Evolutionary conservation across 92 coral and sea anemone species (phyloP).

Genomic region (Porites lobata): DNA sequence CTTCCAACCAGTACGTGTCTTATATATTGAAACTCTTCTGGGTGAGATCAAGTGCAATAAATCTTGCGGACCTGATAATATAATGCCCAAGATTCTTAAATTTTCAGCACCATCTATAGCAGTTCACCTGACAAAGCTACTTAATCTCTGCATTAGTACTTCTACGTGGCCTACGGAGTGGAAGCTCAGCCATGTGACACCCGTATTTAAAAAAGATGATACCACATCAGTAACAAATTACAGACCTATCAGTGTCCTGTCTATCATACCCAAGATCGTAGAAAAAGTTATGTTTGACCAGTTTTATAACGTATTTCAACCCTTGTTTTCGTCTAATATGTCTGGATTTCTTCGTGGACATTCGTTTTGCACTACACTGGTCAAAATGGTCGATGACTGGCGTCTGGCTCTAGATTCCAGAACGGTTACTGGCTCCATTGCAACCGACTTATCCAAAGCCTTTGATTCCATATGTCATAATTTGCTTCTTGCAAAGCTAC

Average conservation of each 20-base stretch:
- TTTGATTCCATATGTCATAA: not conserved
- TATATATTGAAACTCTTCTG: too few relatives aligned
- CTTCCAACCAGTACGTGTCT: too few relatives aligned
- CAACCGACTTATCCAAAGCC: constrained; percentile 24
- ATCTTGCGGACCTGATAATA: not conserved
- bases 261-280: not conserved
- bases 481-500: not conserved
- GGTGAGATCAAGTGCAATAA: too few relatives aligned
- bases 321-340: too few relatives aligned
- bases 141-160: not conserved
- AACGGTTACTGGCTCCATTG: not conserved
- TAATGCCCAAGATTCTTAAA: constrained; percentile 15
- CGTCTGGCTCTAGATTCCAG: not conserved
- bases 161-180: constrained; percentile 24
- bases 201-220: too few relatives aligned
- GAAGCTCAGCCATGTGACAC: constrained; percentile 16
- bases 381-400: constrained; percentile 34
- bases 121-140: constrained; percentile 7
- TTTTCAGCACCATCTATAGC: constrained; percentile 7
- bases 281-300: constrained; percentile 52
- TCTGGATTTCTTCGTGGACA: not conserved
- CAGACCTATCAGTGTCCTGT: too few relatives aligned
- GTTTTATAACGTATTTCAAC: not conserved
- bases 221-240: too few relatives aligned
- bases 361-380: constrained; percentile 27